Evolutionary conservation across 2,797 vertebrate genomes (phyloP).

Genomic region (Gymnoscopelus braueri): DNA sequence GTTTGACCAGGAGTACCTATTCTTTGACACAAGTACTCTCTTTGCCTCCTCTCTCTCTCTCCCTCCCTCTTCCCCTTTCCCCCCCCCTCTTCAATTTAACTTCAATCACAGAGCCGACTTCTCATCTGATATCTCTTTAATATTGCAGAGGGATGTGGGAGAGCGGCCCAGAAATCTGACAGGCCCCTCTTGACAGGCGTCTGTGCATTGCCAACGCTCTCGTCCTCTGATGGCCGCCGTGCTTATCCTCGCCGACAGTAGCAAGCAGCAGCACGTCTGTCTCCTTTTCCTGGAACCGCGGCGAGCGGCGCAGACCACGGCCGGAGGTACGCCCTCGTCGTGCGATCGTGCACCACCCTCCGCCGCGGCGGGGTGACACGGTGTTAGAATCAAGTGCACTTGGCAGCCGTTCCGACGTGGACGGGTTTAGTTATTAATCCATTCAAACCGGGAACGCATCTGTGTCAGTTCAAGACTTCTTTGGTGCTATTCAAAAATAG

Average conservation of each 20-base stretch:
- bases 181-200: slow-evolving; percentile 29
- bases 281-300: slow-evolving; percentile 10
- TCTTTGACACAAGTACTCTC: too few species aligned
- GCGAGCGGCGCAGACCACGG: slow-evolving; percentile 3
- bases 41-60: neutral
- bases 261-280: slow-evolving; percentile 9
- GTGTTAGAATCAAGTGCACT: slow-evolving; percentile 55
- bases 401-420: slow-evolving; percentile 19
- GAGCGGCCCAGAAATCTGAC: slow-evolving; percentile 45
- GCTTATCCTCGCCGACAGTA: slow-evolving; percentile 41
- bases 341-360: slow-evolving; percentile 1
- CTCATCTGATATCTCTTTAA: slow-evolving; percentile 45
- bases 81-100: slow-evolving; percentile 40
- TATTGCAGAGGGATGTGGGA: slow-evolving; percentile 6
- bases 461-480: too few species aligned
- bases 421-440: too few species aligned
- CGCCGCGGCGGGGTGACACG: slow-evolving; percentile 34
- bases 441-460: too few species aligned
- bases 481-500: too few species aligned
- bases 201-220: slow-evolving; percentile 26
- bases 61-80: slow-evolving; percentile 19
- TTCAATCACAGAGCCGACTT: slow-evolving; percentile 23
- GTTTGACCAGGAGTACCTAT: too few species aligned
- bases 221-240: slow-evolving; percentile 28
- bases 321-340: slow-evolving; percentile 30